A percentile compares a stretch with the other conserved stretches of the same genome.
Conservation (phyloP, 2,797 vertebrate species). For the Sebastes taczanowskii region DNA sequence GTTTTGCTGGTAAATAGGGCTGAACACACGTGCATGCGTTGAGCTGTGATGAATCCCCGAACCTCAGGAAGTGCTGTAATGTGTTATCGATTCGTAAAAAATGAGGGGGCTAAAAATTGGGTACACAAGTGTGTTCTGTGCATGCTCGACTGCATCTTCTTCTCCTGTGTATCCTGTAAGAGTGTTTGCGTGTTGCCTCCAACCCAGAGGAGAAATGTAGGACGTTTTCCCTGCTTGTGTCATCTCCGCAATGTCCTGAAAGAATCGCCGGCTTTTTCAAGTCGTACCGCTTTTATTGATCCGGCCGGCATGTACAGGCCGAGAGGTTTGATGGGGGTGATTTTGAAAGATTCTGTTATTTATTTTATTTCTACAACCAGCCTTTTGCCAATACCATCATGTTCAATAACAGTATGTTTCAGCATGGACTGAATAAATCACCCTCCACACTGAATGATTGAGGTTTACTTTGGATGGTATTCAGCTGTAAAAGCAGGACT, state of each 20-base stretch:
- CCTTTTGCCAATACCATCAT: background rate
- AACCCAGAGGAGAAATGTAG: constrained; percentile 10
- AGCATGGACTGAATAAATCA: background rate
- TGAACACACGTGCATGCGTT: constrained; percentile 2
- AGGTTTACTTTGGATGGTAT: background rate
- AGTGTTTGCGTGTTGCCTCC: background rate
- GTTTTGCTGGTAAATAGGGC: background rate
- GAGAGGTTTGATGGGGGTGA: constrained; percentile 21
- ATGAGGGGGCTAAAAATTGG: constrained; percentile 21
- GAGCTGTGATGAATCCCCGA: constrained; percentile 33
- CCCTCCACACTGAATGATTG: background rate
- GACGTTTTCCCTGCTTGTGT: background rate
- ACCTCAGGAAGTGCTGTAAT: constrained; percentile 63
- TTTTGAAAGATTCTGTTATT: constrained; percentile 20
- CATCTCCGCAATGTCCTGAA: background rate
- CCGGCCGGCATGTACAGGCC: background rate
- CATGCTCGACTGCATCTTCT: constrained; percentile 8
- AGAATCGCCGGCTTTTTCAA: background rate
- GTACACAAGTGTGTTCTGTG: constrained; percentile 34
- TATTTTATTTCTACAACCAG: background rate
- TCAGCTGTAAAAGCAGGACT: background rate
- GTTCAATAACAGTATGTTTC: background rate
- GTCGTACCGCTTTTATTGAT: constrained; percentile 36
- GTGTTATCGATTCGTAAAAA: constrained; percentile 69
- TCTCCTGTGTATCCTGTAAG: background rate